Evolutionary conservation across 2,797 vertebrate genomes (phyloP).

Genomic region (Tokudaia tokunoshimensis): DNA sequence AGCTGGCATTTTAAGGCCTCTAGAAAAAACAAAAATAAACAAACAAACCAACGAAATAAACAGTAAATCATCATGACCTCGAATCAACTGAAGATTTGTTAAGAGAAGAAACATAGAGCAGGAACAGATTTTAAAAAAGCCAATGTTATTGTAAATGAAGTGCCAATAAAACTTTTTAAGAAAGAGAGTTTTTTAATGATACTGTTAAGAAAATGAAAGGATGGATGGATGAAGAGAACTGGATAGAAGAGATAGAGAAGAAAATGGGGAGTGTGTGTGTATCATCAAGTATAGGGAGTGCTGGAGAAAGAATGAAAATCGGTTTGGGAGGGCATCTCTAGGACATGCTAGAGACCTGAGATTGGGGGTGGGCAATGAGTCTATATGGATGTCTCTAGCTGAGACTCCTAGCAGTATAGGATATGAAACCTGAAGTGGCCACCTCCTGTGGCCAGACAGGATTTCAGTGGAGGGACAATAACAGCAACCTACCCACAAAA

Average conservation of each 20-base stretch:
- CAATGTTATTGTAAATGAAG: conserved; percentile 17
- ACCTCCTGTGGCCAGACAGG: background rate
- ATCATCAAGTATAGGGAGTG: background rate
- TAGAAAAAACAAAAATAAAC: background rate
- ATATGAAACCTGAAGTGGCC: background rate
- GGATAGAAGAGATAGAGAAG: too few species aligned
- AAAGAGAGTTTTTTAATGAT: background rate
- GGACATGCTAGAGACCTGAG: background rate
- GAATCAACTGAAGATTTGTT: background rate
- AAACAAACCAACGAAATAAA: too few species aligned
- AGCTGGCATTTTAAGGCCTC: background rate
- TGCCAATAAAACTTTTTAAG: conserved; percentile 16
- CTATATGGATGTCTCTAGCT: background rate
- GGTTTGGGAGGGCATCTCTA: background rate
- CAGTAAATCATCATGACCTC: background rate
- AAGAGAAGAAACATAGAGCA: conserved; percentile 1
- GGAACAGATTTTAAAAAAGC: background rate
- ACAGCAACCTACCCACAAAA: background rate
- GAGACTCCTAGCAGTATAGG: background rate
- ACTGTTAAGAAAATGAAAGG: background rate
- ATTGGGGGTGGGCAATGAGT: background rate
- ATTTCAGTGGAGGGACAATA: background rate
- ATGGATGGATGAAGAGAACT: background rate
- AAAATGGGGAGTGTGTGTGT: too few species aligned
- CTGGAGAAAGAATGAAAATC: background rate